Percentiles rank a stretch among this genome's conserved stretches.
Conservation (phyloP, 2,113 vertebrate species). For the Atlantisia rogersi region DNA sequence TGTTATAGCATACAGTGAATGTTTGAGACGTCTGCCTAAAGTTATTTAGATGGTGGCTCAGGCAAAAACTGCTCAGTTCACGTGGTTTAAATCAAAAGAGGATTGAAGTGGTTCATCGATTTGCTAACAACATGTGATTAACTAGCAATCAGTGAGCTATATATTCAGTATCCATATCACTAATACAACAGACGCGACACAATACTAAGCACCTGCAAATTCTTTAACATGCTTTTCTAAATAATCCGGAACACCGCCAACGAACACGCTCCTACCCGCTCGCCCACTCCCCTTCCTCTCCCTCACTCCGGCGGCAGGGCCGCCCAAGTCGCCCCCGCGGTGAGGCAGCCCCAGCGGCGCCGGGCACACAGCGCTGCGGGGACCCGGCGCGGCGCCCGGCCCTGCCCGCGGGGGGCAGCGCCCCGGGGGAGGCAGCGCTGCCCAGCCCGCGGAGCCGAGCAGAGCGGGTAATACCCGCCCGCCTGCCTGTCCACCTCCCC, state of each 20-base stretch:
- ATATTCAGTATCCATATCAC: not conserved
- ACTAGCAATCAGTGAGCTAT: not conserved
- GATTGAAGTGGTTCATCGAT: not conserved
- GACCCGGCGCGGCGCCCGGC: not conserved
- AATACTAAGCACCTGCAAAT: not conserved
- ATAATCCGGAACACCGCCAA: not conserved
- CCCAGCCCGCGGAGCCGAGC: too few species aligned
- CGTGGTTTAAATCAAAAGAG: not conserved
- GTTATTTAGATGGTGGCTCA: not conserved
- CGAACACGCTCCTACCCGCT: accelerated
- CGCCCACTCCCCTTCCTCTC: too few species aligned
- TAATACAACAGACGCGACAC: not conserved
- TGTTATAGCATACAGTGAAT: not conserved
- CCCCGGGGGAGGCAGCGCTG: not conserved
- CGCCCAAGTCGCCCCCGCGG: too few species aligned
- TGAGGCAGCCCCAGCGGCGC: not conserved
- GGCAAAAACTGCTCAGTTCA: not conserved
- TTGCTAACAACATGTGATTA: not conserved
- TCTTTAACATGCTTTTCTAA: not conserved
- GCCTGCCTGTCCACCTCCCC: accelerated
- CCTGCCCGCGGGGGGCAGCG: too few species aligned
- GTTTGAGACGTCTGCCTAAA: not conserved
- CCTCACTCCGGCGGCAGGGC: too few species aligned
- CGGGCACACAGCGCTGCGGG: not conserved
- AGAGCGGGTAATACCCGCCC: too few species aligned